phyloP scores from a whole-genome alignment of 53 echinoderm and acorn worm species.

The Holothuria scabra region DNA sequence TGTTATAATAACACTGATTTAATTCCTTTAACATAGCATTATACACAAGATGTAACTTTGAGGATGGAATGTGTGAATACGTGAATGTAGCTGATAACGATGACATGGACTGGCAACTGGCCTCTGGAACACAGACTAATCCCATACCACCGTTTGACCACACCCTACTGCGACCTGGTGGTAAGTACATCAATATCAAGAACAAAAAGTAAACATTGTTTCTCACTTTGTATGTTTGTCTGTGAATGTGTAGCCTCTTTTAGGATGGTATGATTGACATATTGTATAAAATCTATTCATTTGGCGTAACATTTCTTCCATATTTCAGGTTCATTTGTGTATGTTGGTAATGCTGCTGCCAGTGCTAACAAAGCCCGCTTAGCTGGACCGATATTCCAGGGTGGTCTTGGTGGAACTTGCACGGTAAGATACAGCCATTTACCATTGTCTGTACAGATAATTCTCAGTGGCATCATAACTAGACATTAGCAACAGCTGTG shows the following conservation, averaged over 20 bases:
- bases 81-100: constrained; percentile 41
- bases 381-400: constrained; percentile 10
- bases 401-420: neutral
- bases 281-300: no score
- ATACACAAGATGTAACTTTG: constrained; percentile 80
- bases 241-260: no score
- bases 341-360: constrained; percentile 38
- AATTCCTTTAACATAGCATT: neutral
- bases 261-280: no score
- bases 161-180: constrained; percentile 17
- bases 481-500: no score
- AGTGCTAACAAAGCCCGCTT: constrained; percentile 20
- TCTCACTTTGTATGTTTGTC: no score
- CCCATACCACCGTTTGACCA: constrained; percentile 34
- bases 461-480: no score
- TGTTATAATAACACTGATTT: no score
- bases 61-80: constrained; percentile 79
- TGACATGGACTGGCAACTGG: neutral
- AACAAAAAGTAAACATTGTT: no score
- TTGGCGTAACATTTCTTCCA: no score
- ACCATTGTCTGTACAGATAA: no score
- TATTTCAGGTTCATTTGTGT: neutral
- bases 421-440: neutral
- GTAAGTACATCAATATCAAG: neutral
- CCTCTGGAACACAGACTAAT: neutral